Evolutionary conservation across 2,113 vertebrate species (phyloP).

Genomic region (Oreamnos americanus): DNA sequence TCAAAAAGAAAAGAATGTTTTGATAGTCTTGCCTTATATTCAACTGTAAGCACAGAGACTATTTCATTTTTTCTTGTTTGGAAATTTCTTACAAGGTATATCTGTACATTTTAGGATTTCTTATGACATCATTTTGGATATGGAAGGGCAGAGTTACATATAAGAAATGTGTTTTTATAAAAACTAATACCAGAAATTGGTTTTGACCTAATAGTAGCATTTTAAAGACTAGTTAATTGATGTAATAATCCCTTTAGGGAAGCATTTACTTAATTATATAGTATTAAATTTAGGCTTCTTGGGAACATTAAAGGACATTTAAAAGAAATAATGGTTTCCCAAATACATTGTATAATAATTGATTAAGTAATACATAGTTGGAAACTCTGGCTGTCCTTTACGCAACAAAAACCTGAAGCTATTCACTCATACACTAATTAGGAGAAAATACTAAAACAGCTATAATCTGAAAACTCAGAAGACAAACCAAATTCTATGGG

Average conservation of each 20-base stretch:
- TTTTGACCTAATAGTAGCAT: neutral
- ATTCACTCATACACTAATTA: accelerated
- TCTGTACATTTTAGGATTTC: neutral
- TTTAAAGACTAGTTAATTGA: neutral
- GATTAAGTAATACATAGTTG: neutral
- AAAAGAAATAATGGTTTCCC: neutral
- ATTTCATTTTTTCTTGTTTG: neutral
- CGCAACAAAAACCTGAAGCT: neutral
- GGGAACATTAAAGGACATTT: neutral
- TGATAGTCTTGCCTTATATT: neutral
- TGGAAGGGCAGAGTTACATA: neutral
- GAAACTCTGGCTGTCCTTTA: neutral
- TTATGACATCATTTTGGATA: neutral
- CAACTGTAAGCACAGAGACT: neutral
- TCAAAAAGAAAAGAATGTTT: neutral
- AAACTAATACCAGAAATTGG: neutral
- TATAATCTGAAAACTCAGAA: neutral
- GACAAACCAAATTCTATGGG: neutral
- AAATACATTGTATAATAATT: neutral
- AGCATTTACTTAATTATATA: constrained; percentile 21
- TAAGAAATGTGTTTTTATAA: neutral
- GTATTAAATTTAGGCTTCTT: neutral
- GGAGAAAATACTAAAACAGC: neutral
- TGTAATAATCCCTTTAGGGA: neutral
- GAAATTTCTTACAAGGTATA: neutral